Evolutionary conservation across 2,888 invertebrate genomes (phyloP), one percentile per base, ranked within the genome.

Genomic region (Timandra comae): DNA sequence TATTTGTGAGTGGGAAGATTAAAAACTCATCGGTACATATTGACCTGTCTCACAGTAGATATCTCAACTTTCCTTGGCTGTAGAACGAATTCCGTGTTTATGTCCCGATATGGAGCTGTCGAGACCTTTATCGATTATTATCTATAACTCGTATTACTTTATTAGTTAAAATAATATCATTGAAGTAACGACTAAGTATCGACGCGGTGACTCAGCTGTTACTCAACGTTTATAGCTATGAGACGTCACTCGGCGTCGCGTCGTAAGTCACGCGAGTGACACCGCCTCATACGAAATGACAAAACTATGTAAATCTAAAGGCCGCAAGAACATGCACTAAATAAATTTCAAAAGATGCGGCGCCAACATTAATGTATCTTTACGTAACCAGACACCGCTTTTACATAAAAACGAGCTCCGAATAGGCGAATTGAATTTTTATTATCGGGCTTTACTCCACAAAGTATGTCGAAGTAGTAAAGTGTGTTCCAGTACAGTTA

Each of bases 381-480:
- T 63, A 58, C 63, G 64, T 58, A 66, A 69, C 41, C 43, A 38
- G 38, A 60, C 54, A 55, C 42, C 46, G 49, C 49, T 63, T 66
- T 60, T 38, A 60, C 61, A 67, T 71, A 65, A 66, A 64, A 54
- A 49, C 41, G 30, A 3, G 16, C 43, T 42, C 36, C 49, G 54
- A 61, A 64, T 57, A 46, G 55, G 52, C 61, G 64, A 64, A 74
- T 70, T 73, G 72, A 69, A 68, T 74, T 75, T 76, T 75, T 74
- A 78, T 67, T 64, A 64, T 65, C 50, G 50, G 50, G 52, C 55
- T 55, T 60, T 56, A 62, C 54, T 50, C 53, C 44, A 45, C 56
- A 61, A 67, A 70, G 57, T 63, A 61, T 74, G 63, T 67, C 65
- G 64, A 55, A 43, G 58, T 49, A 43, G 56, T 63, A 55, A 64